phyloP scores from a whole-genome alignment of 2,113 vertebrate species.

The Choloepus hoffmanni region DNA sequence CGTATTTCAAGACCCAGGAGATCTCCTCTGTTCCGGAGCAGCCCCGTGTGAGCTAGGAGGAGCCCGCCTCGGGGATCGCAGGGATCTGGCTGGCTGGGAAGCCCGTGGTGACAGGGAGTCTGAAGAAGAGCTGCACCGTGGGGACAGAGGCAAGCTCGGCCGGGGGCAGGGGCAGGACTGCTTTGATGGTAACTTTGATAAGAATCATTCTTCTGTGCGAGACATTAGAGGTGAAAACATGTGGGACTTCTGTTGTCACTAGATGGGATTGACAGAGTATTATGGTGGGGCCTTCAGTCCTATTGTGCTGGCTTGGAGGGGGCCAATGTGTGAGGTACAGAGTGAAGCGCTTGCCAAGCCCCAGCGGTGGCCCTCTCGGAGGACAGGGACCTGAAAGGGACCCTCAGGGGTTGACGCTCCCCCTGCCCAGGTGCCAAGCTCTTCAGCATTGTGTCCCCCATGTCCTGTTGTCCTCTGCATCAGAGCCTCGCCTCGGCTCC shows the following conservation, averaged over 20 bases:
- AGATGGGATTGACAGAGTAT: background rate
- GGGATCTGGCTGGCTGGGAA: background rate
- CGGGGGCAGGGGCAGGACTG: constrained; percentile 78
- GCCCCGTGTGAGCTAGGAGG: constrained; percentile 50
- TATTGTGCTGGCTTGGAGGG: constrained; percentile 40
- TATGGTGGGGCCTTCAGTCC: background rate
- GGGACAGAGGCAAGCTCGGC: background rate
- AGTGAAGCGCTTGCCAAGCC: background rate
- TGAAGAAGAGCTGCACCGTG: background rate
- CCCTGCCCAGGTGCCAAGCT: no score
- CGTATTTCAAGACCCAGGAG: background rate
- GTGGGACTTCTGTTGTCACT: constrained; percentile 67
- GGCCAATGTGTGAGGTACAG: background rate
- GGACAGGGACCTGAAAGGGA: no score
- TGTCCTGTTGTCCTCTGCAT: no score
- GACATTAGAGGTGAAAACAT: constrained; percentile 70
- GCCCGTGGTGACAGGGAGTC: background rate
- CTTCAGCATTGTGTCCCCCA: no score
- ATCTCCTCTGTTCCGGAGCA: background rate
- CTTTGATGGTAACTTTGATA: constrained; percentile 57
- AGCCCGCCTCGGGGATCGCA: background rate
- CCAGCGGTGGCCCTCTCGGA: no score
- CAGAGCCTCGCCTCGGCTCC: no score
- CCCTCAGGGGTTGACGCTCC: no score
- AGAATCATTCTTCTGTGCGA: constrained; percentile 52